These are phyloP conservation scores for Agriopis marginaria DNA, from an alignment of 2,888 invertebrate genomes.

Conservation along the genomic window DNA sequence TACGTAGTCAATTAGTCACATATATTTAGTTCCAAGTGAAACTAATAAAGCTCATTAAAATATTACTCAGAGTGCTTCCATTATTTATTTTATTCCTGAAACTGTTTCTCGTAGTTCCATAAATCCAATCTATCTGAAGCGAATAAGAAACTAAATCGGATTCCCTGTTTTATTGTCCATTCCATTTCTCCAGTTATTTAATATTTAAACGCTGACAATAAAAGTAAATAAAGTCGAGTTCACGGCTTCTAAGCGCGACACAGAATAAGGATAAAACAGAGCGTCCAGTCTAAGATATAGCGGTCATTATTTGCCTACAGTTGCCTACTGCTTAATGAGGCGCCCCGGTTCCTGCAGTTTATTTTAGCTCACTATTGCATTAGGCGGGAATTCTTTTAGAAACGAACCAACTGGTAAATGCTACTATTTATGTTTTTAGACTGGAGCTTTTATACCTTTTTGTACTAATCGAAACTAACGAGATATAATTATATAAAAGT, in stretches of 20 bases:
- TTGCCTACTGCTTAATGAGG: slow-evolving; percentile 45
- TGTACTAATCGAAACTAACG: too few relatives aligned
- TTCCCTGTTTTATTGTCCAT: not conserved
- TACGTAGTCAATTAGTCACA: too few relatives aligned
- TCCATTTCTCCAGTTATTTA: slow-evolving; percentile 15
- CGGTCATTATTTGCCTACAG: slow-evolving; percentile 35
- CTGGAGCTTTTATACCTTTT: not conserved
- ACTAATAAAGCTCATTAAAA: too few relatives aligned
- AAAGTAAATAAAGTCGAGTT: slow-evolving; percentile 38
- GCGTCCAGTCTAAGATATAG: slow-evolving; percentile 39
- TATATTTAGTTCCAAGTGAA: too few relatives aligned
- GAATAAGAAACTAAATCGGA: slow-evolving; percentile 9
- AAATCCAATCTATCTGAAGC: not conserved
- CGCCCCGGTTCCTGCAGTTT: slow-evolving; percentile 34
- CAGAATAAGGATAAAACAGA: slow-evolving; percentile 36
- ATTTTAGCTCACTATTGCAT: slow-evolving; percentile 42
- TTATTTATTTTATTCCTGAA: too few relatives aligned
- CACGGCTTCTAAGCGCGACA: slow-evolving; percentile 36
- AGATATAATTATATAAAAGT: too few relatives aligned
- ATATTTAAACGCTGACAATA: slow-evolving; percentile 30
- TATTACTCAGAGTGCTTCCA: too few relatives aligned
- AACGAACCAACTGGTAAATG: slow-evolving; percentile 19
- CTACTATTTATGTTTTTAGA: slow-evolving; percentile 21
- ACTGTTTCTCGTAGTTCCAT: too few relatives aligned
- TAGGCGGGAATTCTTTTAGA: slow-evolving; percentile 34